Percentiles rank a stretch among this genome's conserved stretches.
Conservation (phyloP, 2,797 vertebrate genomes). For the Setipinna tenuifilis region DNA sequence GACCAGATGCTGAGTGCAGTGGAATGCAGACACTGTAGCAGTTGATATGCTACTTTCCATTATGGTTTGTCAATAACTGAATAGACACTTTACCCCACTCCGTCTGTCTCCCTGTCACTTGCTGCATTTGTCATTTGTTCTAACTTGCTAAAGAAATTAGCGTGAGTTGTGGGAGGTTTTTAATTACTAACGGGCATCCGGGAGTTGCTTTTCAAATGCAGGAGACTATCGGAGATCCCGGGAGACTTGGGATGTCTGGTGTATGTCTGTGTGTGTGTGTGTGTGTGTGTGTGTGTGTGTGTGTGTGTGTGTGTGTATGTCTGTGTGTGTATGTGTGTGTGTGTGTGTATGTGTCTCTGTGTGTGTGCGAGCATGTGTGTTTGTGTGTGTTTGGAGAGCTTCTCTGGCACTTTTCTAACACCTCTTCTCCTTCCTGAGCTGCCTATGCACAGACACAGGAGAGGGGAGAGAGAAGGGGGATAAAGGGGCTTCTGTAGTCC, state of each 20-base stretch:
- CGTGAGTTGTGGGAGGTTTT: no score
- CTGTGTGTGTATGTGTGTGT: not conserved
- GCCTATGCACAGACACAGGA: constrained; percentile 27
- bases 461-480: constrained; percentile 32
- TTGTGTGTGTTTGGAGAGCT: constrained; percentile 25
- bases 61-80: no score
- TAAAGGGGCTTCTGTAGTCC: constrained; percentile 54
- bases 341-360: not conserved
- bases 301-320: not conserved
- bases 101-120: no score
- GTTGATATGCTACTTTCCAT: no score
- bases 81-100: no score
- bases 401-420: constrained; percentile 17
- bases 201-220: no score
- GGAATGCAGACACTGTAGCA: no score
- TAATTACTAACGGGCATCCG: no score
- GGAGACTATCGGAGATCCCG: not conserved
- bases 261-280: not conserved
- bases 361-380: constrained; percentile 7
- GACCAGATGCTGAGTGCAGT: no score
- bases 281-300: not conserved
- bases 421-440: constrained; percentile 17
- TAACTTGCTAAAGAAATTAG: no score
- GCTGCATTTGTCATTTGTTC: no score
- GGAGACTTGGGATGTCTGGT: not conserved